These are phyloP conservation scores for Myotis brandtii DNA, from an alignment of 2,113 vertebrate species.

Conservation along the genomic window DNA sequence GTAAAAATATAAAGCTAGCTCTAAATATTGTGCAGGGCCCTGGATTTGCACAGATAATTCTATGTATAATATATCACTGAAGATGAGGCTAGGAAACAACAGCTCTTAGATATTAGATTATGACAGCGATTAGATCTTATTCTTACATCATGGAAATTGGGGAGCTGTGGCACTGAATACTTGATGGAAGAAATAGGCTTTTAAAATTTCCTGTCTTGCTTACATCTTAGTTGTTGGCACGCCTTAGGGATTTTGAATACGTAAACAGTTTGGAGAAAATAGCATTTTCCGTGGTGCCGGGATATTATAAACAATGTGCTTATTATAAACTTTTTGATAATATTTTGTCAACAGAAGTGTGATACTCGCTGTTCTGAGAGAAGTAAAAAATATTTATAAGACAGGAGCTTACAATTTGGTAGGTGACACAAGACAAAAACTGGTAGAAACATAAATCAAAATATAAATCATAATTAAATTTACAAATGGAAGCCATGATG, in stretches of 20 bases:
- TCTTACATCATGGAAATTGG: constrained; percentile 62
- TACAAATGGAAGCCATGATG: background rate
- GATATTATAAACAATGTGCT: constrained; percentile 41
- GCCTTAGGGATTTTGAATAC: background rate
- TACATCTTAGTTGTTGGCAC: constrained; percentile 12
- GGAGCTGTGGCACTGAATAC: constrained; percentile 38
- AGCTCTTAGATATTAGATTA: constrained; percentile 53
- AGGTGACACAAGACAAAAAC: background rate
- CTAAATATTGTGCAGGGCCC: background rate
- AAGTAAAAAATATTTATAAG: background rate
- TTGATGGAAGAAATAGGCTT: constrained; percentile 49
- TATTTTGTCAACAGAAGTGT: constrained; percentile 43
- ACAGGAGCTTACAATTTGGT: background rate
- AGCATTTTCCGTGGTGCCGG: background rate
- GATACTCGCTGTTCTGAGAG: background rate
- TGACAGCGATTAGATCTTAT: constrained; percentile 62
- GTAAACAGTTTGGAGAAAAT: background rate
- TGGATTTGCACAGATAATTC: constrained; percentile 46
- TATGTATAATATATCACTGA: constrained; percentile 20
- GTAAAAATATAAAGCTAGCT: constrained; percentile 10
- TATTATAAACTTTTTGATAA: constrained; percentile 47
- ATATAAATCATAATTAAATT: background rate
- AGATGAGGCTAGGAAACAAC: constrained; percentile 16
- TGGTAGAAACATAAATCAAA: background rate
- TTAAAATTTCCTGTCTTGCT: constrained; percentile 10